These are phyloP conservation scores for Oncorhynchus kisutch DNA, from an alignment of 2,113 vertebrate genomes.

Conservation along the genomic window DNA sequence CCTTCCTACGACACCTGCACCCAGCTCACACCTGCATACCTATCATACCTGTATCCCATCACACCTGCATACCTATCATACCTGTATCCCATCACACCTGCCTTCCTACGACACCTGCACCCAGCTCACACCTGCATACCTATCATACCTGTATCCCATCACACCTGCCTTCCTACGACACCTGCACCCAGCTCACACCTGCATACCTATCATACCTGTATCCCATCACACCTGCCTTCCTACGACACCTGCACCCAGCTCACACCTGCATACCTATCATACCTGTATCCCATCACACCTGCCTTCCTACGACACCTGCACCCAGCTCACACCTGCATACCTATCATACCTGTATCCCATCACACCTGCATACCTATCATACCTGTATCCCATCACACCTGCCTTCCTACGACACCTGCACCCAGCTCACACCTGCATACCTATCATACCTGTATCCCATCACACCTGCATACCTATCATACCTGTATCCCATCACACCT, in stretches of 20 bases:
- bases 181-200: conserved; percentile 16
- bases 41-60: no score
- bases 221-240: neutral
- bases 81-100: neutral
- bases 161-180: conserved; percentile 28
- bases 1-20: neutral
- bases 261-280: no score
- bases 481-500: no score
- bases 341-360: neutral
- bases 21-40: neutral
- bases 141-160: neutral
- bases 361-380: neutral
- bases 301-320: neutral
- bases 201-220: neutral
- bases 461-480: no score
- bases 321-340: conserved; percentile 38
- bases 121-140: neutral
- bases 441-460: no score
- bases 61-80: no score
- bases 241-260: neutral
- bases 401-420: neutral
- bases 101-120: neutral
- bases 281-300: neutral
- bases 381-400: conserved; percentile 25
- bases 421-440: no score